Evolutionary conservation across 2,797 vertebrate genomes (phyloP), one percentile per base, ranked within the genome.

Genomic region (Telmatherina bonti): DNA sequence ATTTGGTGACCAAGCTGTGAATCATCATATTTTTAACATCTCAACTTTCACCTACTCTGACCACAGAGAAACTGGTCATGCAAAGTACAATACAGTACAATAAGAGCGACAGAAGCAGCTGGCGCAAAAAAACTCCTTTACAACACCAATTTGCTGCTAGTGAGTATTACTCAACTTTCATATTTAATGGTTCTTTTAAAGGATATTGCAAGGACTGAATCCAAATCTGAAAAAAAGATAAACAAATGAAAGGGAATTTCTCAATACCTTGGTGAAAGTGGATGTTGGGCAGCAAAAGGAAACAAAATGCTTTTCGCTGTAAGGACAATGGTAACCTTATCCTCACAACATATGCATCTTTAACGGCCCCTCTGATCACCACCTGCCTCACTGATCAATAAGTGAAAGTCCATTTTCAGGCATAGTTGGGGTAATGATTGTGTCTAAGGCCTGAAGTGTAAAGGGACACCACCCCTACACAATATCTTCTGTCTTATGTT

Each of bases 331-430:
- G 83, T 77, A 87, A 88, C 70, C 51, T 38, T 31, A 43, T 83
- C 78, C 73, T 76, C 26, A 68, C 54, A 38, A 30, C 65, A 74
- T 76, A 88, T 89, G 73, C 82, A 86, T 91, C 72, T 87, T 91
- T 89, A 84, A 90, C 75, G 85, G 66, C 51, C 72, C 67, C 72
- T 59, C 18, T 76, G 63, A 70, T 79, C 79, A 78, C 88, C 87
- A 92, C 80, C 88, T 91, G 90, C 74, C 72, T 61, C 79, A n/a
- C 51, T 29, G 83, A 92, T 93, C 89, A 91, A 89, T 89, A 88
- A 64, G 35, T 55, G 53, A 84, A 83, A 1, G 15, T 66, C 57
- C 75, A 73, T 81, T 85, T 88, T 61, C 70, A 85, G 72, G 67
- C 85, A 75, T 49, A 67, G 81, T 85, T 81, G 78, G 64, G 33